Evolutionary conservation across 2,797 vertebrate genomes (phyloP), one percentile per base, ranked within the genome.

Genomic region (Microchirus variegatus): DNA sequence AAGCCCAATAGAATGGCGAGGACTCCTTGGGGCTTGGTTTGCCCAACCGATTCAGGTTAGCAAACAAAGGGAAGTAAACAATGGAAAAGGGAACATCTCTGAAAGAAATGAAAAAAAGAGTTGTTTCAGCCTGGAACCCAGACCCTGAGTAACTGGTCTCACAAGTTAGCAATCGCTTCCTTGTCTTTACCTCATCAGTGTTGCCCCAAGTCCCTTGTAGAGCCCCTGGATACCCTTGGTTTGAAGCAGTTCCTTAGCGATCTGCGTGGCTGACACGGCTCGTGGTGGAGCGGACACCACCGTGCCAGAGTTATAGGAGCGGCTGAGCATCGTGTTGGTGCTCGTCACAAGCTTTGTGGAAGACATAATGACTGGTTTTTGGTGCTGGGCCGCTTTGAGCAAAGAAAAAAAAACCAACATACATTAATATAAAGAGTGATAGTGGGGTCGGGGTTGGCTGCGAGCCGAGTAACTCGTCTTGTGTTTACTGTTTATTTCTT

Each of bases 71-170:
- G 60, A 95, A 95, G 84, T 95, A 95, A 40, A 95, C 73, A 0
- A 95, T 3, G 0, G 94, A 95, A 58, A 95, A 95, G 1, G 94
- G 94, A 37, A 95, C 94, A 42, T 95, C 94, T 80, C 94, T 95
- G 71, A 67, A 82, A 65, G 40, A 57, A 49, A 46, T 14, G 0
- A 45, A 35, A 53, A 2, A 53, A 38, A 48, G 12, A 4, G 12
- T 10, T 26, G 14, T 50, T 47, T 52, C 3, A 67, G 7, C 59
- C 13, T 38, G 18, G 59, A 54, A 19, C 9, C 9, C 14, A 5
- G 2, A 42, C 1, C 3, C 0, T 1, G 5, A 14, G n/a, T 0
- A 63, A 50, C 14, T 1, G 17, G 16, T 26, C 6, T 1, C 38
- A 60, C 31, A 10, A 10, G 51, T 48, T 36, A 0, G 9, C 4